Conservation (phyloP, 2,888 invertebrate species). For the Drosophila melanocephala region DNA sequence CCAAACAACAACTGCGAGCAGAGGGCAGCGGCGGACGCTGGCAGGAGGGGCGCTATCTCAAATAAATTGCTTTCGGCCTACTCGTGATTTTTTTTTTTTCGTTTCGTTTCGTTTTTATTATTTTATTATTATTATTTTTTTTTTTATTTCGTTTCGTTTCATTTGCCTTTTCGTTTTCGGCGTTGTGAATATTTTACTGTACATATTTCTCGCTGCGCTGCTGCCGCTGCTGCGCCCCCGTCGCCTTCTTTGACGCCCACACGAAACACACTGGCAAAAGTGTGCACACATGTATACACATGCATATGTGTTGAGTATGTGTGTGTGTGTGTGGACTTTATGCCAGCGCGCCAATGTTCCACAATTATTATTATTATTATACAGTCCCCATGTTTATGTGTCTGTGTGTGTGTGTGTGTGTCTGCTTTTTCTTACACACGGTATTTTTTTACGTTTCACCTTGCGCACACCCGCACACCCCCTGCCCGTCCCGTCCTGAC, state of each 20-base stretch:
- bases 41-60: constrained; percentile 51
- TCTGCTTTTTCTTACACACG: constrained; percentile 49
- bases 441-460: constrained; percentile 72
- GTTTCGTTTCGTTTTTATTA: constrained; percentile 15
- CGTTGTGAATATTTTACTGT: constrained; percentile 59
- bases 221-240: constrained; percentile 23
- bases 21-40: constrained; percentile 17
- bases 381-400: constrained; percentile 29
- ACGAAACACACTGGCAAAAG: constrained; percentile 32
- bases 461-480: constrained; percentile 58
- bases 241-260: constrained; percentile 43
- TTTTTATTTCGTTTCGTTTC: constrained; percentile 43
- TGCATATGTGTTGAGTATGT: constrained; percentile 1
- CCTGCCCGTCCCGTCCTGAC: constrained; percentile 4
- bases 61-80: constrained; percentile 81
- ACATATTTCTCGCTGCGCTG: constrained; percentile 54
- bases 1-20: constrained; percentile 34
- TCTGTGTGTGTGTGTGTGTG: constrained; percentile 15
- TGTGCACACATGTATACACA: constrained; percentile 31
- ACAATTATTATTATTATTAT: constrained; percentile 77
- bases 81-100: constrained; percentile 70
- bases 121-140: constrained; percentile 48
- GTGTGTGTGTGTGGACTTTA: constrained; percentile 34
- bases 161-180: constrained; percentile 55
- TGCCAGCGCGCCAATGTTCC: constrained; percentile 66